Percentiles rank a stretch among this genome's conserved stretches.
phyloP scores from a whole-genome alignment of 2,888 invertebrate species.

The Girardia tigrina region DNA sequence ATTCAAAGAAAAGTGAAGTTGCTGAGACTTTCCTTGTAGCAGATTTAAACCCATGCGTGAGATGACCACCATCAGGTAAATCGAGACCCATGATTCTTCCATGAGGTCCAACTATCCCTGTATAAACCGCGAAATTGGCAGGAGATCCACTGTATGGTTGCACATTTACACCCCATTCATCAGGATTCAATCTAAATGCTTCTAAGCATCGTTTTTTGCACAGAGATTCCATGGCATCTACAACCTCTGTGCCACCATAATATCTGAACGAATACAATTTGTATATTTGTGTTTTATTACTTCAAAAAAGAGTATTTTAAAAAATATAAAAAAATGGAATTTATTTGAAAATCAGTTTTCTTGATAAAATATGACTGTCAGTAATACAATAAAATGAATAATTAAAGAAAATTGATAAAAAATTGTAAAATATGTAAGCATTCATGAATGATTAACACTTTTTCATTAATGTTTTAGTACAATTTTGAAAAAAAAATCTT shows the following conservation, averaged over 20 bases:
- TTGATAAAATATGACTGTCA: too few species aligned
- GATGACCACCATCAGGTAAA: conserved; percentile 86
- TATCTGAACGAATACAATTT: too few species aligned
- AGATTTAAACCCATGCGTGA: conserved; percentile 66
- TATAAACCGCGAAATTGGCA: conserved; percentile 90
- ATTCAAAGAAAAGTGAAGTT: conserved; percentile 92
- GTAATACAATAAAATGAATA: too few species aligned
- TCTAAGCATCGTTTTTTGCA: conserved; percentile 69
- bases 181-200: conserved; percentile 66
- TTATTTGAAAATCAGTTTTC: too few species aligned
- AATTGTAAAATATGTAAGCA: too few species aligned
- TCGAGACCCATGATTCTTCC: conserved; percentile 86
- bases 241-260: conserved; percentile 89
- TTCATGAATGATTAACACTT: too few species aligned
- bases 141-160: conserved; percentile 89
- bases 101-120: conserved; percentile 68
- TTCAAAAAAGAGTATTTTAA: too few species aligned
- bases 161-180: conserved; percentile 87
- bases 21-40: conserved; percentile 83
- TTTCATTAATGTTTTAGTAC: too few species aligned
- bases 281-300: too few species aligned
- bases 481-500: too few species aligned
- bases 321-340: too few species aligned
- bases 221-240: conserved; percentile 78
- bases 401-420: too few species aligned